Conservation (phyloP, 2,797 vertebrate species). For the Hyperoplus immaculatus region DNA sequence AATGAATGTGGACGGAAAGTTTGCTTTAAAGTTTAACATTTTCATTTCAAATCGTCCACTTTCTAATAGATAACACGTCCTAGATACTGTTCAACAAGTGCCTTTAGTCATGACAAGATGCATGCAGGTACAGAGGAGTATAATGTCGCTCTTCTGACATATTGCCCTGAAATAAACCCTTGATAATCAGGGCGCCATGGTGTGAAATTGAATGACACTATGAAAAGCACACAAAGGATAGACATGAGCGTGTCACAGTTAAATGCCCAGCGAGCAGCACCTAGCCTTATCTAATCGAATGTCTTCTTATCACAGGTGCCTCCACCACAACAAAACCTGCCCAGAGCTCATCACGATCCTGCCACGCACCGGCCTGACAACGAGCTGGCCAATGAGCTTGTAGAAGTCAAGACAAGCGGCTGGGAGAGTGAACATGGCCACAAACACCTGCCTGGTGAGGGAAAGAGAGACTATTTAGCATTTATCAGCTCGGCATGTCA, state of each 20-base stretch:
- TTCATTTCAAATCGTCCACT: not conserved
- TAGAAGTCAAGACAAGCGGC: slow-evolving; percentile 50
- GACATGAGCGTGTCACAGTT: not conserved
- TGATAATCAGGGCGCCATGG: not conserved
- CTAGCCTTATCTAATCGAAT: slow-evolving; percentile 24
- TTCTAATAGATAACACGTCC: not conserved
- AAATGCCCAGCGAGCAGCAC: not conserved
- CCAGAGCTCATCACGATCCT: slow-evolving; percentile 41
- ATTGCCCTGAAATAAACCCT: not conserved
- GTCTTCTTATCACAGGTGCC: slow-evolving; percentile 53
- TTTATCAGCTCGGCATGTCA: not conserved
- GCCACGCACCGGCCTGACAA: slow-evolving; percentile 27
- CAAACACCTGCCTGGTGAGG: slow-evolving; percentile 81
- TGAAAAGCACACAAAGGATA: slow-evolving; percentile 12
- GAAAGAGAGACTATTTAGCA: no score
- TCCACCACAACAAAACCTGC: slow-evolving; percentile 46
- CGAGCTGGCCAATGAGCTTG: slow-evolving; percentile 65
- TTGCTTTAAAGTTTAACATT: not conserved
- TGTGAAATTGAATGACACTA: not conserved
- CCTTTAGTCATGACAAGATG: not conserved
- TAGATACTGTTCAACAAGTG: not conserved
- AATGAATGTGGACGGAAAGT: not conserved
- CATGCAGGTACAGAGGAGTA: not conserved
- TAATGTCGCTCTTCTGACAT: not conserved
- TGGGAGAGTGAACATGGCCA: slow-evolving; percentile 73